Evolutionary conservation across 2,797 vertebrate genomes (phyloP).

Genomic region (Mormyrops attenuatus): DNA sequence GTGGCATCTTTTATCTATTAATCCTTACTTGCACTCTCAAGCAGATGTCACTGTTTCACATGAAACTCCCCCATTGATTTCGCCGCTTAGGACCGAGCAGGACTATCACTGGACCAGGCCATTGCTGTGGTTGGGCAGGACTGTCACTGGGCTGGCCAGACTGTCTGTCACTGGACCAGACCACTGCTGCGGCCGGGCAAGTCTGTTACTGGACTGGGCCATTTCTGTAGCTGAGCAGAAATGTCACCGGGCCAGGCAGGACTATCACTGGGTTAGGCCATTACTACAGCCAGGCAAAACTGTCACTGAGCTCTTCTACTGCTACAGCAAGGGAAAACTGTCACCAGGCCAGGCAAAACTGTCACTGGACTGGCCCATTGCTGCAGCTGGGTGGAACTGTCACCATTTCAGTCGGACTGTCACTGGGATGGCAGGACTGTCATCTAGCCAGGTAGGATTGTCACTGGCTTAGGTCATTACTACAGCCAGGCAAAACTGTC

Average conservation of each 20-base stretch:
- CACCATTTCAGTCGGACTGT: neutral
- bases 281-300: neutral
- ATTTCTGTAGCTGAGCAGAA: neutral
- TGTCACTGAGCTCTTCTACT: neutral
- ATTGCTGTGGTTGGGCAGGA: neutral
- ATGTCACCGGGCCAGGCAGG: neutral
- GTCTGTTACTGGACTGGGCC: neutral
- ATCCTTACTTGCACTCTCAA: slow-evolving; percentile 3
- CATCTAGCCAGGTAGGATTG: neutral
- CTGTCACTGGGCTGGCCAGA: neutral
- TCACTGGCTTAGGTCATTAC: neutral
- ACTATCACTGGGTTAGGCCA: neutral
- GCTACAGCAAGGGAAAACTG: neutral
- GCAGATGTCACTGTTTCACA: slow-evolving; percentile 29
- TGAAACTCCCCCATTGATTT: slow-evolving; percentile 15
- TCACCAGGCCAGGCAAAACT: neutral
- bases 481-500: neutral
- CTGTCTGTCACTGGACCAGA: neutral
- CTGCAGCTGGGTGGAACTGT: neutral
- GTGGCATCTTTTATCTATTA: neutral
- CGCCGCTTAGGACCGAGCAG: neutral
- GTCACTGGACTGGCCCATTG: no score
- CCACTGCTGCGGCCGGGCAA: neutral
- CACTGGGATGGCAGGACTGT: neutral
- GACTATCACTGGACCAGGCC: neutral